Conservation (phyloP, 92 coral and sea anemone genomes). For the Epizoanthus stellaris region DNA sequence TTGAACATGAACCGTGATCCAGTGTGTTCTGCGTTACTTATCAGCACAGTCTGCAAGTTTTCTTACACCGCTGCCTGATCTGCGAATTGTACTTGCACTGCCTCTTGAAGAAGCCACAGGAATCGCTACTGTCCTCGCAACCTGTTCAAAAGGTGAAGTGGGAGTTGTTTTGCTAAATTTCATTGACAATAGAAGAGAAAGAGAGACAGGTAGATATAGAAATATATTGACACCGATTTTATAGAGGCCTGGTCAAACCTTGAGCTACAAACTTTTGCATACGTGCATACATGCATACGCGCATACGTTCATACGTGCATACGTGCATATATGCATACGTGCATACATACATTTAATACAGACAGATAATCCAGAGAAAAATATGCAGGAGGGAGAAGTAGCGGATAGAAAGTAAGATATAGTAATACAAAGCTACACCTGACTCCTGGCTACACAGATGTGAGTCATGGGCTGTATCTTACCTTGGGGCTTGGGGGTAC, state of each 20-base stretch:
- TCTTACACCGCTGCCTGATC: constrained; percentile 21
- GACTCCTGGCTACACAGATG: background rate
- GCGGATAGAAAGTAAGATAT: background rate
- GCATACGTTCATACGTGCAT: background rate
- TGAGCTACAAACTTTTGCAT: background rate
- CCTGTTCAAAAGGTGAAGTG: background rate
- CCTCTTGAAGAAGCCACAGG: constrained; percentile 1
- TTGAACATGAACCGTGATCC: no score
- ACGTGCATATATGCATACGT: background rate
- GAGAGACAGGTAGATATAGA: no score
- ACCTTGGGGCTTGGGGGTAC: constrained; percentile 14
- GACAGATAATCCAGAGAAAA: no score
- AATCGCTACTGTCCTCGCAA: constrained; percentile 2
- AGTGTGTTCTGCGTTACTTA: no score
- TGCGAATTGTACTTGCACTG: constrained; percentile 32
- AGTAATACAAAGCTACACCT: background rate
- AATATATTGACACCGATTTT: no score
- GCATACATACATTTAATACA: no score
- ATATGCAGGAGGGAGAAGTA: no score
- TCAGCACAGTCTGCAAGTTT: constrained; percentile 20
- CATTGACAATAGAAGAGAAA: no score
- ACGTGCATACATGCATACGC: background rate
- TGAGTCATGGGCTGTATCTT: background rate
- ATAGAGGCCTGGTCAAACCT: background rate
- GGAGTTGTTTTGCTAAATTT: no score